Base-by-base conservation (phyloP, 1,140 invertebrate species). In the Bombus huntii region DNA sequence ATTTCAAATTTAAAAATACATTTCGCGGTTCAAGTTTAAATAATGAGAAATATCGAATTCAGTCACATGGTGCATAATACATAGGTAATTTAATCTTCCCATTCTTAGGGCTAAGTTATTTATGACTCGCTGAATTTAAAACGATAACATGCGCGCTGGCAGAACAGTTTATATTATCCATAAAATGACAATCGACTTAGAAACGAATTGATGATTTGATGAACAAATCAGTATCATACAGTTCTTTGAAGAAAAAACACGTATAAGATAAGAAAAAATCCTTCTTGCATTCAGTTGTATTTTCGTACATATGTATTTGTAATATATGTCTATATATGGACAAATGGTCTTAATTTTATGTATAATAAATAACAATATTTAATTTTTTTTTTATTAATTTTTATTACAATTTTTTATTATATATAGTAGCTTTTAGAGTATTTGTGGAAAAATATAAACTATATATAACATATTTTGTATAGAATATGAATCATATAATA, bases 1-100 rank as follows among this genome's bases (percentile, higher is more conserved):
- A 18, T 39, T 42, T 77, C 37, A 62, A 77, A 39, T 39, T 39
- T 31, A n/a, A 59, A 59, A 37, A n/a, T 8, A 22, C n/a, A 74
- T 25, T n/a, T 71, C 37, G 68, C 53, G 42, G 31, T 13, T 72
- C 22, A 31, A 68, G 65, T 39, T 82, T 47, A 47, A 83, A 83
- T 65, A 37, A n/a, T n/a, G 42, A 76, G 25, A 66, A 65, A 25
- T 57, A 75, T 66, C 59, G 59, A 65, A 47, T 25, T 28, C 13
- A 9, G 37, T 81, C 42, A 75, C 59, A 34, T 68, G 81, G 25
- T 34, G 28, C 22, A 10, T 42, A 6, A 15, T 34, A 71, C 10
- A 68, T 8, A 22, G 47, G 18, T 53, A 53, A n/a, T n/a, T 62
- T 13, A 62, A n/a, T n/a, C 12, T 62, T n/a, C 3, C 12, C 28